These are phyloP conservation scores for Limnothrissa miodon DNA, from an alignment of 2,113 vertebrate genomes.

Conservation along the genomic window DNA sequence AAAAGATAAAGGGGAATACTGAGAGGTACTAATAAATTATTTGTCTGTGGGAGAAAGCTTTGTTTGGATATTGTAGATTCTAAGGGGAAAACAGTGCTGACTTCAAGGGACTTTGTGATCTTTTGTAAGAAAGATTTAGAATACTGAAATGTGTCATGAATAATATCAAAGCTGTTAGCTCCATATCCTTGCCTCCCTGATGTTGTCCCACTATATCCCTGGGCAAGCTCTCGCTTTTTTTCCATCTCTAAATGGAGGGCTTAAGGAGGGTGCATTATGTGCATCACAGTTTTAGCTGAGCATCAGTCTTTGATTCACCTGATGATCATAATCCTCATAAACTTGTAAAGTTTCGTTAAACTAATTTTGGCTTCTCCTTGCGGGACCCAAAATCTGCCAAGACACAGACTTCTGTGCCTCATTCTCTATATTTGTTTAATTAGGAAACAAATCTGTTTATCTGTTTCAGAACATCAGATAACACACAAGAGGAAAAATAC, in stretches of 20 bases:
- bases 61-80: background rate
- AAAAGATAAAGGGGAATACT: background rate
- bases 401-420: background rate
- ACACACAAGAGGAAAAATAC: slow-evolving; percentile 35
- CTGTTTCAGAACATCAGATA: slow-evolving; percentile 28
- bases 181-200: background rate
- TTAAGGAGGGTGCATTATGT: background rate
- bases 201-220: background rate
- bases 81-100: background rate
- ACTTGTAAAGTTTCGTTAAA: background rate
- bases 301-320: slow-evolving; percentile 23
- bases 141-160: slow-evolving; percentile 15
- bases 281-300: background rate
- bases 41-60: background rate
- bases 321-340: slow-evolving; percentile 15
- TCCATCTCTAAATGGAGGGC: slow-evolving; percentile 2
- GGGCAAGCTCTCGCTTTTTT: background rate
- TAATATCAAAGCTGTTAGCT: slow-evolving; percentile 22
- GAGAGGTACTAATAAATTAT: background rate
- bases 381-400: background rate
- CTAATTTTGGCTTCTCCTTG: background rate
- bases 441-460: slow-evolving; percentile 32
- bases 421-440: slow-evolving; percentile 41
- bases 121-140: slow-evolving; percentile 24
- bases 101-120: background rate